Base-by-base conservation (phyloP, 2,797 vertebrate species). In the Merluccius polli region DNA sequence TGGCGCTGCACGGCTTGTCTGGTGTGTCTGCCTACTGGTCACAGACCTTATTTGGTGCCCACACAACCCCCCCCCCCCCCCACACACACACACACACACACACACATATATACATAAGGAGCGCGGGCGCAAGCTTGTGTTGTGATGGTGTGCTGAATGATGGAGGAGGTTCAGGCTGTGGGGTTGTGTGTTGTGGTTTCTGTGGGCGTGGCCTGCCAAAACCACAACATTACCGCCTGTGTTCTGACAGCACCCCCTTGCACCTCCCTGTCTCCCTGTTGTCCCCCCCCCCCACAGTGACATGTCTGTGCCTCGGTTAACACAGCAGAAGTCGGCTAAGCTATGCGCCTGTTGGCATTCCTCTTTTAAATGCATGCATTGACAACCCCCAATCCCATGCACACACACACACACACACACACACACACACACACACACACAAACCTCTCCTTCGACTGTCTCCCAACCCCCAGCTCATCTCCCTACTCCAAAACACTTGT, bases 401-500 rank as follows among this genome's bases (percentile, higher is more conserved):
- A 32, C 16, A 3, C 30, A 31, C 16, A 16, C 41, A 44, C 13
- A 38, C 36, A 38, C 36, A 13, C 8, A 24, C 70, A n/a, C 70
- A 38, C 71, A 29, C 73, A 52, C 52, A 29, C 69, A 71, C 32
- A 5, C 52, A 74, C 75, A 15, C 72, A 63, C 18, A 33, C 36
- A 72, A 15, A 36, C 33, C 24, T n/a, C 73, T 27, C 24, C 73
- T 3, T 27, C 18, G 18, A 52, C 48, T 52, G 48, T 52, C 48
- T 48, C 41, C 41, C 41, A 13, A 13, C 41, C 13, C 41, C 36
- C 44, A 3, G 36, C 44, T 52, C 8, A 52, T 52, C 48, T 30
- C 27, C 59, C 59, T 11, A 16, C 33, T 71, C 71, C 71, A n/a
- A 65, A 48, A 33, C 33, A 69, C 67, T 75, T 78, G 72, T 72